A percentile compares a stretch with the other conserved stretches of the same genome.
phyloP scores from a whole-genome alignment of 2,113 vertebrate genomes.

The Podarcis cretensis region DNA sequence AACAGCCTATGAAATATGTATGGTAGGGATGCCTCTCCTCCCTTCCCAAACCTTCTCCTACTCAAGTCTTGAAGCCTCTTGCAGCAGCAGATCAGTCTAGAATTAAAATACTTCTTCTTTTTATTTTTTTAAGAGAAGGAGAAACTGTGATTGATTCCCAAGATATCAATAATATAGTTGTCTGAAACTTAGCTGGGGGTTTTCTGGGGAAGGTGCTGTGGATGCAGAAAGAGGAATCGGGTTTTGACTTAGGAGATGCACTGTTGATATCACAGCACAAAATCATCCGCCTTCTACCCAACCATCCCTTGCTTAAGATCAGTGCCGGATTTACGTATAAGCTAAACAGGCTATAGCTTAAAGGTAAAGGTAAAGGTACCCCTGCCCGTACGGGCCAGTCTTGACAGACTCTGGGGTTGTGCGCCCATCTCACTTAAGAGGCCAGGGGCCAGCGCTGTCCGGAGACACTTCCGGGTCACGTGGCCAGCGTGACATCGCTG shows the following conservation, averaged over 20 bases:
- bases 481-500: too few species aligned
- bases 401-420: too few species aligned
- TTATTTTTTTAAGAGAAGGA: background rate
- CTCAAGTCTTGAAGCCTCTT: background rate
- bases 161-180: background rate
- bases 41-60: background rate
- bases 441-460: too few species aligned
- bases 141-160: background rate
- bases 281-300: background rate
- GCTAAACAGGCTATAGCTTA: too few species aligned
- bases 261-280: background rate
- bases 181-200: accelerated
- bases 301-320: background rate
- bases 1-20: constrained; percentile 6
- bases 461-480: too few species aligned
- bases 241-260: background rate
- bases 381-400: too few species aligned
- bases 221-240: background rate
- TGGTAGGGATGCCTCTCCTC: accelerated
- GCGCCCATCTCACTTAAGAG: too few species aligned
- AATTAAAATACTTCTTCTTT: constrained; percentile 11
- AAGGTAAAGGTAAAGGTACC: too few species aligned
- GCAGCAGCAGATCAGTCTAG: background rate
- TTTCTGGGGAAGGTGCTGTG: accelerated
- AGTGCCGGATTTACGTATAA: too few species aligned